Base-by-base conservation (phyloP, 2,113 vertebrate species). In the Cranoglanis bouderius region DNA sequence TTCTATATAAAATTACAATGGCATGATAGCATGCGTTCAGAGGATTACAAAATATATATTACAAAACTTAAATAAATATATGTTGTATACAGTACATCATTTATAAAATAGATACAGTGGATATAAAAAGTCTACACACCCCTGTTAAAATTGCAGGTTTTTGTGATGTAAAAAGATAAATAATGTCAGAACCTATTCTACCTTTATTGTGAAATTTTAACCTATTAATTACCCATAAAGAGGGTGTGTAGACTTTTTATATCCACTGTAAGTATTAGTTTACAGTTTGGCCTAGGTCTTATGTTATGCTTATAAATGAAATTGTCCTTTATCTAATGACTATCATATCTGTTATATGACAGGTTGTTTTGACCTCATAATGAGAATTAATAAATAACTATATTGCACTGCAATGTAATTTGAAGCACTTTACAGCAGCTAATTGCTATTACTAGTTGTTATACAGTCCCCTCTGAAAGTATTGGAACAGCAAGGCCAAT, bases 301-400 rank as follows among this genome's bases (percentile, higher is more conserved):
- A 59, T 85, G 19, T 21, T 85, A 14, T 85, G 67, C n/a, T 53
- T 55, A 74, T 81, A 8, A 10, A n/a, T 74, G 2, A 74, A 40
- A 74, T 40, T 26, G 24, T 53, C 49, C 49, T 85, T 55, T 74
- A 55, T 49, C 4, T 46, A 86, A 53, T 55, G n/a, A 55, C 43
- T 70, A 70, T 72, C n/a, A 21, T 72, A 40, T 77, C 13, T 19
- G 24, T 85, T 89, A 83, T 84, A 32, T 70, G 26, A 51, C 29
- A 26, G 63, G 24, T 72, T 55, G 38, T 78, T 78, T 21, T 81
- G 19, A 85, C 59, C 75, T 13, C 35, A 49, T 82, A 14, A 74
- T 40, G 46, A 46, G 18, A 61, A 78, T 85, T 38, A 67, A 63
- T 84, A 86, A 74, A 88, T 81, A 86, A 55, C 6, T 38, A 49